Conservation (phyloP, 2,888 invertebrate species). For the Dexiosoma caninum region DNA sequence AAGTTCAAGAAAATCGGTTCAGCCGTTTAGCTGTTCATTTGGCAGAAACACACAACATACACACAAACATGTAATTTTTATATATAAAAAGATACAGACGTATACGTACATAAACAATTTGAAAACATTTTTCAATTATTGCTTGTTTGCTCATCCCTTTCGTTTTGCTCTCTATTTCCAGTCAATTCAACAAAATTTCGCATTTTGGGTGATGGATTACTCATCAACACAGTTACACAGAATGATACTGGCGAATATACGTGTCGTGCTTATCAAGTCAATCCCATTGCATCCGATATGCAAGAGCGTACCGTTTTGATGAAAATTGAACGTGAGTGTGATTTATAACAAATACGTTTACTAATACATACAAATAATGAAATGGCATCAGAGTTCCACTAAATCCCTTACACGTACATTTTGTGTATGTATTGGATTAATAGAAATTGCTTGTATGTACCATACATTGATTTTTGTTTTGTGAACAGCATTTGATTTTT, state of each 20-base stretch:
- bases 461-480: too few species aligned
- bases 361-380: background rate
- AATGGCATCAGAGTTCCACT: background rate
- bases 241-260: constrained; percentile 81
- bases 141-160: constrained; percentile 50
- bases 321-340: constrained; percentile 81
- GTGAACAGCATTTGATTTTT: too few species aligned
- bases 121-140: background rate
- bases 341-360: constrained; percentile 41
- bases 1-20: too few species aligned
- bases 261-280: constrained; percentile 80
- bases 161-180: constrained; percentile 63
- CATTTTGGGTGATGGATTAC: constrained; percentile 80
- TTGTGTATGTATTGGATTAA: too few species aligned
- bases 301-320: constrained; percentile 80
- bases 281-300: constrained; percentile 79
- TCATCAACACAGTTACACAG: constrained; percentile 80
- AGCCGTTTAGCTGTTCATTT: too few species aligned
- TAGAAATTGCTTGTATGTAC: too few species aligned
- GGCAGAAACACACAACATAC: too few species aligned
- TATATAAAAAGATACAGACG: too few species aligned
- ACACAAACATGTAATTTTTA: too few species aligned
- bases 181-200: constrained; percentile 77
- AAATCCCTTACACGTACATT: background rate
- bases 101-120: too few species aligned